Conservation (phyloP, 2,113 vertebrate genomes). For the Dipodomys ordii region DNA sequence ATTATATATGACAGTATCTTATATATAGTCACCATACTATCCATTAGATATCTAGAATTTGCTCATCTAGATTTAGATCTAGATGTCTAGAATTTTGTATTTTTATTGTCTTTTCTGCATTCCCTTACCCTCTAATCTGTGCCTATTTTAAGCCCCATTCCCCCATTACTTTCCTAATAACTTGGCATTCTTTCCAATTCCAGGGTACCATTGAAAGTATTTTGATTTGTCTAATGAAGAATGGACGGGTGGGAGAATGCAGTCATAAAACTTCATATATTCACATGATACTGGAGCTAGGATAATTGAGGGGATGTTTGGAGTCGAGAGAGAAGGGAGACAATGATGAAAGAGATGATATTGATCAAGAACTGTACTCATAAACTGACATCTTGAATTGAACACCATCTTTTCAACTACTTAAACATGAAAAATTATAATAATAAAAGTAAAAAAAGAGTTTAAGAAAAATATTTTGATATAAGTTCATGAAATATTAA, state of each 20-base stretch:
- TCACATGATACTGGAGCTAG: too few species aligned
- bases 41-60: background rate
- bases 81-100: too few species aligned
- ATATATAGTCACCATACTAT: background rate
- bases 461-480: background rate
- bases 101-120: background rate
- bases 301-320: too few species aligned
- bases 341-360: too few species aligned
- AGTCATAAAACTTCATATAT: too few species aligned
- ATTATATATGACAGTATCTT: background rate
- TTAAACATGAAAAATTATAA: background rate
- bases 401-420: too few species aligned
- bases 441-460: too few species aligned
- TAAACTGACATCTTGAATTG: too few species aligned
- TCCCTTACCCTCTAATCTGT: fast-evolving
- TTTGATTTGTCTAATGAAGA: background rate
- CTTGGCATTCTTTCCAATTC: background rate
- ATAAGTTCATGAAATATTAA: background rate
- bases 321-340: too few species aligned
- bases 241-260: too few species aligned
- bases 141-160: background rate
- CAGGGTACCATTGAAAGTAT: background rate
- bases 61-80: too few species aligned
- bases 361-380: too few species aligned
- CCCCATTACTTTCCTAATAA: background rate